Conservation (phyloP, 2,888 invertebrate genomes). For the Nomada lathburiana region DNA sequence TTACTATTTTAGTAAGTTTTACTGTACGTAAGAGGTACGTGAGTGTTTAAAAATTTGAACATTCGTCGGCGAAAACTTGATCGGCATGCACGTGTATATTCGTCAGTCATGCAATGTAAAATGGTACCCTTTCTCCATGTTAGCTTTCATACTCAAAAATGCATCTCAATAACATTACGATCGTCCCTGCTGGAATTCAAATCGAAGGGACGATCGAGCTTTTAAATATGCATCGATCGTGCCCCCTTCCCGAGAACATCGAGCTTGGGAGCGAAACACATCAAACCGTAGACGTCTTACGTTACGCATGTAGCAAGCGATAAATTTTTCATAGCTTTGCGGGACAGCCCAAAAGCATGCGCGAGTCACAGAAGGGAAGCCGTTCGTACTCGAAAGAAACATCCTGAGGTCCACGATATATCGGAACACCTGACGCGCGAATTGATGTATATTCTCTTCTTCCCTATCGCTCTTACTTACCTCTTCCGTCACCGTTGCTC, state of each 20-base stretch:
- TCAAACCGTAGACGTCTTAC: slow-evolving; percentile 50
- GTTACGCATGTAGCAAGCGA: slow-evolving; percentile 58
- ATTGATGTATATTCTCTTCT: slow-evolving; percentile 58
- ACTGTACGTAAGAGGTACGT: too few species aligned
- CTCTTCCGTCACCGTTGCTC: background rate
- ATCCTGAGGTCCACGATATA: slow-evolving; percentile 36
- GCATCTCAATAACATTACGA: slow-evolving; percentile 42
- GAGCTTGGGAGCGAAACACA: slow-evolving; percentile 43
- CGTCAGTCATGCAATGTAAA: background rate
- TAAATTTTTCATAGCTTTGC: slow-evolving; percentile 76
- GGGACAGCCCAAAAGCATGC: slow-evolving; percentile 65
- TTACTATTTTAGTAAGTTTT: too few species aligned
- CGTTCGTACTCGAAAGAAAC: slow-evolving; percentile 61
- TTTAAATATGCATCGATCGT: slow-evolving; percentile 75
- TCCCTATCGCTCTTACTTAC: background rate
- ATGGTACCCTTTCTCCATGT: background rate
- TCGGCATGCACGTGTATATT: too few species aligned
- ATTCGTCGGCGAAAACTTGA: too few species aligned
- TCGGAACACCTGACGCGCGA: slow-evolving; percentile 37
- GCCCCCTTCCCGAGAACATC: slow-evolving; percentile 56
- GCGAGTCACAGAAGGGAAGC: slow-evolving; percentile 62
- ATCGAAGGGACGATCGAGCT: slow-evolving; percentile 71
- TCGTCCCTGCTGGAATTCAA: slow-evolving; percentile 58
- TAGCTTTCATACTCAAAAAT: slow-evolving; percentile 62
- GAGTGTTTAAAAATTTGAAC: background rate